Base-by-base conservation (phyloP, 2,113 vertebrate genomes). In the Catharus fuscescens region DNA sequence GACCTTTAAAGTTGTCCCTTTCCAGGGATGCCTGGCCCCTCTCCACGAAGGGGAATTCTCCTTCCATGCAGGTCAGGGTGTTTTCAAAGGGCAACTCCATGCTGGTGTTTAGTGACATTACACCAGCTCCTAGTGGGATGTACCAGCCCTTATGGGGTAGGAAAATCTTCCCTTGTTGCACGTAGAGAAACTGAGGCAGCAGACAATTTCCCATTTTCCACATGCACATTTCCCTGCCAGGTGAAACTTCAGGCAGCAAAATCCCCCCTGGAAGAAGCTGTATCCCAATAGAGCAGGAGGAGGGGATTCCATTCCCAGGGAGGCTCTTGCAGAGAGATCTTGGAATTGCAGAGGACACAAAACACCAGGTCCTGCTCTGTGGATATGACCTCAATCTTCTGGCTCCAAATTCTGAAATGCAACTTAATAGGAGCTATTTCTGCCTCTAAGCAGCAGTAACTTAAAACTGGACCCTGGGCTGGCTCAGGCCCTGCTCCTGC, bases 381-480 rank as follows among this genome's bases (percentile, higher is more conserved):
- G 86, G 61, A 18, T 4, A 0, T 96, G 88, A 85, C 61, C 79
- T 93, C 88, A 92, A 42, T 44, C 73, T 87, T 52, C 74, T 96
- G 94, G 94, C 91, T 95, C 66, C 48, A 85, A 76, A 90, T 56
- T 21, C 0, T 2, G 23, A 67, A 92, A 93, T 82, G 91, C 94
- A 94, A 92, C 56, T 24, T 91, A 95, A 95, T 91, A 88, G 77
- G 69, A 80, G 80, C 93, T 95, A 92, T 96, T 91, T 95, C 93
- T 96, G 87, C 84, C 77, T 89, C 56, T 72, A 42, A 84, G 89
- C 50, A 78, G 34, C 60, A 70, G 90, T 80, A 92, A 91, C 78
- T 57, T 86, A 72, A 92, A 89, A 92, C 34, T 1, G 80, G 69
- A 38, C 64, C 69, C 72, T 2, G 50, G 54, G 57, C n/a, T 88